These are phyloP conservation scores for Sarcophaga peregrina DNA, from an alignment of 1,140 invertebrate genomes.

Conservation along the genomic window DNA sequence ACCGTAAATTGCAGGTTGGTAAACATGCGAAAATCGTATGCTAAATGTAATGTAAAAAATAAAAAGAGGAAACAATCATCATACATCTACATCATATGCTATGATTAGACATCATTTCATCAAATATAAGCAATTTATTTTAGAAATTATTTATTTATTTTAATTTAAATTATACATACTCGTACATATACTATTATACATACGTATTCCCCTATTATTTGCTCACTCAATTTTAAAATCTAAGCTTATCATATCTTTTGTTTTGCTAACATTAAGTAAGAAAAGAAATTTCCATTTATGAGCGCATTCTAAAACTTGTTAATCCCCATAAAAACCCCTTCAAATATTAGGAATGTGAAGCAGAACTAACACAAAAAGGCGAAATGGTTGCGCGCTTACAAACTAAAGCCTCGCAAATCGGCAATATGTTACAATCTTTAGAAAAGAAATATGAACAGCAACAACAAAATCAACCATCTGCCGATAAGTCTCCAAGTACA, in stretches of 20 bases:
- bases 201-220: neutral
- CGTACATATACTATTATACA: neutral
- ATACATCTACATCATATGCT: neutral
- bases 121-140: neutral
- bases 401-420: slow-evolving; percentile 89
- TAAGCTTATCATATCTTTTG: neutral
- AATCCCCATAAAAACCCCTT: slow-evolving; percentile 28
- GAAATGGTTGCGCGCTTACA: slow-evolving; percentile 90
- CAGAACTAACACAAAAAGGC: slow-evolving; percentile 90
- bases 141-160: neutral
- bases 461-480: slow-evolving; percentile 45
- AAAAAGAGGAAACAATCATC: neutral
- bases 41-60: slow-evolving; percentile 1
- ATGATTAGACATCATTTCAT: neutral
- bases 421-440: slow-evolving; percentile 87
- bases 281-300: no score
- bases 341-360: slow-evolving; percentile 84
- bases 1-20: slow-evolving; percentile 94
- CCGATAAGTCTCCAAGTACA: slow-evolving; percentile 59
- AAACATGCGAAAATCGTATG: slow-evolving; percentile 42
- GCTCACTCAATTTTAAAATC: neutral
- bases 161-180: neutral
- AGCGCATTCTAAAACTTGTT: neutral
- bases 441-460: slow-evolving; percentile 76
- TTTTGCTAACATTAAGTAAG: neutral